Base-by-base conservation (phyloP, 2,797 vertebrate species). In the Spatula clypeata region DNA sequence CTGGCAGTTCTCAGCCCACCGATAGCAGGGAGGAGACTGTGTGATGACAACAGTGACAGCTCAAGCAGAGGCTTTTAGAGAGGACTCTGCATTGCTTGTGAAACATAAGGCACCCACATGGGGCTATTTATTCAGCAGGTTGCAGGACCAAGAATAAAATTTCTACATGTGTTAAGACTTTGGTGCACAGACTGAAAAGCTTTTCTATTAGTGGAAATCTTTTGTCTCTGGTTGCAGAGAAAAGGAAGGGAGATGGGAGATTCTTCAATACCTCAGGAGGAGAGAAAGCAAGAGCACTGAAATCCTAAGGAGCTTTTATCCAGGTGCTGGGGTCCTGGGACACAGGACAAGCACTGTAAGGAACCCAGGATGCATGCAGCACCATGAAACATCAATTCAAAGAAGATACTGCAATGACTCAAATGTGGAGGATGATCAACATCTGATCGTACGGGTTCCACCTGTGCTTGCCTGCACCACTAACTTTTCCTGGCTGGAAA, bases 141-240 rank as follows among this genome's bases (percentile, higher is more conserved):
- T 90, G 51, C 64, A 45, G 38, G 47, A 71, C 26, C n/a, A 32
- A 24, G 19, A 31, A 44, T 45, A 51, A 90, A 80, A 62, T 24
- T 12, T 2, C 1, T 40, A 29, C 1, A 0, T 1, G 0, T 51
- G 47, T 57, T 38, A 21, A 58, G 55, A 49, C 54, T 83, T 81
- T 3, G 3, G 36, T 66, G 36, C 40, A 49, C 5, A 19, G 38
- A 32, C 44, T 60, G 42, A 70, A 70, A 58, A 32, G 1, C 1
- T 9, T 40, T 73, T 74, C 24, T 49, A 4, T 72, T 83, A n/a
- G 19, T 55, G 80, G 61, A 83, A 88, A 83, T 38, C 6, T 79
- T 11, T 66, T 62, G 20, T 32, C 34, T 90, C n/a, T 61, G 34
- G 11, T 45, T 92, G 64, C 38, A 61, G 40, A 36, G 49, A 34